These are phyloP conservation scores for Perognathus longimembris DNA, from an alignment of 2,113 vertebrate species.

Conservation along the genomic window DNA sequence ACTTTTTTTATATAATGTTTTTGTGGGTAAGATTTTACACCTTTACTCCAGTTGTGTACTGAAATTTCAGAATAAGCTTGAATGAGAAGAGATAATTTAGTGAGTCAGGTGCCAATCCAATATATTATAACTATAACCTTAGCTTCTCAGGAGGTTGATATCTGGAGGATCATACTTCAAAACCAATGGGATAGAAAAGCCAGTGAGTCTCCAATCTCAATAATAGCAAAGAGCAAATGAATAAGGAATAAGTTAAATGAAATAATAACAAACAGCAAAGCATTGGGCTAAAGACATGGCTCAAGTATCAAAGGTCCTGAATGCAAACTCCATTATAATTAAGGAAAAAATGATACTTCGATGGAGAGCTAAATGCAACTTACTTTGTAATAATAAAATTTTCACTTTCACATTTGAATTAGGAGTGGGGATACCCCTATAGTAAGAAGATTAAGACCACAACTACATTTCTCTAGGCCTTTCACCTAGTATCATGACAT, in stretches of 20 bases:
- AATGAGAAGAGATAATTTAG: neutral
- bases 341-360: neutral
- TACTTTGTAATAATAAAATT: slow-evolving; percentile 21
- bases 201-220: no score
- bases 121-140: no score
- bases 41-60: neutral
- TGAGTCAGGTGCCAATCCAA: no score
- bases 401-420: slow-evolving; percentile 48
- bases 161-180: no score
- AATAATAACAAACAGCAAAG: no score
- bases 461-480: neutral
- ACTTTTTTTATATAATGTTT: neutral
- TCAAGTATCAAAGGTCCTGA: no score
- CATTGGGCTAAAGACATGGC: no score
- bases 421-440: neutral
- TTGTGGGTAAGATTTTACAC: neutral
- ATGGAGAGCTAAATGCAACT: neutral
- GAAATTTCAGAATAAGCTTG: neutral
- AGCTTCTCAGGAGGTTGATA: no score
- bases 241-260: no score
- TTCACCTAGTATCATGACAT: neutral
- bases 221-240: no score
- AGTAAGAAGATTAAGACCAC: neutral
- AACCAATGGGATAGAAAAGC: no score
- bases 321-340: no score